Percentiles rank a stretch among this genome's conserved stretches.
These are phyloP conservation scores for Tuta absoluta DNA, from an alignment of 2,888 invertebrate species.

Conservation along the genomic window DNA sequence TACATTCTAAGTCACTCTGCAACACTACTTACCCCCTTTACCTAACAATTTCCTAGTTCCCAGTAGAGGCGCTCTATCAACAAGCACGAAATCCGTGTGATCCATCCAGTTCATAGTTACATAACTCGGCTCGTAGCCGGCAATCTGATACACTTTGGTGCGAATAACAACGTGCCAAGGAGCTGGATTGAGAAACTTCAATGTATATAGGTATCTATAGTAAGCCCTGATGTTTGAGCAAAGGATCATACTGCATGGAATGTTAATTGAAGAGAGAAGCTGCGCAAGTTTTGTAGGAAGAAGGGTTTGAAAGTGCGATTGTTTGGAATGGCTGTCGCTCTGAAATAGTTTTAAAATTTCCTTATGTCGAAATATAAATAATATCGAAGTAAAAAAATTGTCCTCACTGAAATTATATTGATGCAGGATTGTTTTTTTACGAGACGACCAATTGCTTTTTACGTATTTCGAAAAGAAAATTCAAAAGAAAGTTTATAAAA, in stretches of 20 bases:
- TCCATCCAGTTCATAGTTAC: conserved; percentile 57
- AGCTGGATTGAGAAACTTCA: conserved; percentile 48
- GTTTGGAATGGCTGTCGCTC: no score
- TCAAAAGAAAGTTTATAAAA: no score
- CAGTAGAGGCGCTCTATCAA: neutral
- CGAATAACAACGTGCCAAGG: conserved; percentile 49
- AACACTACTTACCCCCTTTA: neutral
- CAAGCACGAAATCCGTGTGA: conserved; percentile 44
- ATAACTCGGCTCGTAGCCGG: conserved; percentile 53
- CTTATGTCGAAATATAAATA: no score
- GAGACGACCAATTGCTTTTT: no score
- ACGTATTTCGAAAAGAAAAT: no score
- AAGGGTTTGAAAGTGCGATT: neutral
- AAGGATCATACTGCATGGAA: neutral
- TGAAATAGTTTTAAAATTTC: no score
- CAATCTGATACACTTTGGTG: conserved; percentile 66
- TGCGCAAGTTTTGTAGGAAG: neutral
- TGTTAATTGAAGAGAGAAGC: neutral
- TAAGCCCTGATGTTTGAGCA: neutral
- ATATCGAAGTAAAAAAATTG: no score
- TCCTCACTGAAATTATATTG: no score
- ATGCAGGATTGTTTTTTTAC: no score
- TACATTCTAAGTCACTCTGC: no score
- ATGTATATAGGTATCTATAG: neutral
- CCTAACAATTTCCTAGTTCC: neutral